These are phyloP conservation scores for Oreotrochilus melanogaster DNA, from an alignment of 2,113 vertebrate species.

Conservation along the genomic window DNA sequence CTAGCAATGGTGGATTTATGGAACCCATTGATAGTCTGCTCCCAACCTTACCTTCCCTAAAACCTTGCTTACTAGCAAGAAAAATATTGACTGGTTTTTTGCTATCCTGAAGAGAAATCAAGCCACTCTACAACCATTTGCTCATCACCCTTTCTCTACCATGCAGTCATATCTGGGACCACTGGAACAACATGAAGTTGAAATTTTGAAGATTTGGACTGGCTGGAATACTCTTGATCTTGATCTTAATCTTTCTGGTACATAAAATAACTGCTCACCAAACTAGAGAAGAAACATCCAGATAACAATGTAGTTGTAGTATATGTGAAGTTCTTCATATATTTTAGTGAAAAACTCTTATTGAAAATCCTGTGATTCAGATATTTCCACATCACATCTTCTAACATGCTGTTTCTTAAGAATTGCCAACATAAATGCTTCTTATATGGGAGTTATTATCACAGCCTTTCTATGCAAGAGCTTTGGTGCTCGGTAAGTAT, in stretches of 20 bases:
- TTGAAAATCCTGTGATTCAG: neutral
- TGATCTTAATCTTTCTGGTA: neutral
- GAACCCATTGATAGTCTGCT: neutral
- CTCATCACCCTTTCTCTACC: neutral
- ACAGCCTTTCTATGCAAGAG: neutral
- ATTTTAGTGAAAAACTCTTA: neutral
- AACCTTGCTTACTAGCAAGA: neutral
- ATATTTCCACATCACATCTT: neutral
- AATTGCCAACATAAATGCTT: neutral
- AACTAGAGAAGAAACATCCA: neutral
- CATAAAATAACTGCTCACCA: neutral
- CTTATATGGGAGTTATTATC: neutral
- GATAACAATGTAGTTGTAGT: neutral
- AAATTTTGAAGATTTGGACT: neutral
- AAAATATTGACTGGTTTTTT: neutral
- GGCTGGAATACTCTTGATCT: neutral
- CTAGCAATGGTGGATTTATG: neutral
- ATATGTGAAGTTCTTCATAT: neutral
- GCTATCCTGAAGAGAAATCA: neutral
- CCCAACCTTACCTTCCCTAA: neutral
- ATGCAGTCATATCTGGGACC: neutral
- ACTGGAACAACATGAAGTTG: neutral
- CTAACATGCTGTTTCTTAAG: neutral
- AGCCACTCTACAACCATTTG: neutral
- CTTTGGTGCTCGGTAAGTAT: neutral